Base-by-base conservation (phyloP, 2,797 vertebrate species). In the Crenuchus spilurus region DNA sequence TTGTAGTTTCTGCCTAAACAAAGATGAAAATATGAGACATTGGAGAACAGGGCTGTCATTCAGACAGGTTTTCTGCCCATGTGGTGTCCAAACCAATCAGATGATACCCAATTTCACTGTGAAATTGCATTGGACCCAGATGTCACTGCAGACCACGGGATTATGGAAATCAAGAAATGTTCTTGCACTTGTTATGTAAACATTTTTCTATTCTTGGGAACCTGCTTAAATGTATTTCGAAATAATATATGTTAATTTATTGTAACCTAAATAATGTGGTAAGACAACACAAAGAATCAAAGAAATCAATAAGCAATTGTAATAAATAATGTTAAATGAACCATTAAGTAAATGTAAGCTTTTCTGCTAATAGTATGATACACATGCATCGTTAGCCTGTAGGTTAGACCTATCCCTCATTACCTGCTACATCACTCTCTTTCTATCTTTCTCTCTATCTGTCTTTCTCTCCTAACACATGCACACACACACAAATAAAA, bases 401-500 rank as follows among this genome's bases (percentile, higher is more conserved):
- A 58, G 30, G 31, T 37, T 20, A 60, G 33, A 60, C 11, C 8
- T 5, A 37, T 65, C 2, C 8, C 13, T 49, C 26, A 18, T 11
- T 35, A 31, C 14, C 46, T 68, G 18, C 54, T 37, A 5, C 11
- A 48, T 51, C 52, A 39, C 49, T 13, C 14, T 72, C 18, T 24
- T 18, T 58, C 52, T 35, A 28, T 28, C 64, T 20, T 6, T 44
- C 18, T 46, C 13, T 20, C 44, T 46, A 16, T 66, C 24, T 30
- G 13, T 22, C 28, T 55, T 49, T 60, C 24, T 4, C 18, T 74
- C 57, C 33, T 51, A 28, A 63, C 65, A 72, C 55, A 65, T 6
- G 54, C 74, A 82, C 18, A 26, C 65, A 65, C 46, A 55, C 42
- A 61, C 51, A 74, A 30, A 71, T 60, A 68, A 44, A 76, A 51